Percentiles rank a stretch among this genome's conserved stretches.
These are phyloP conservation scores for Nothobranchius furzeri DNA, from an alignment of 2,113 vertebrate genomes.

Conservation along the genomic window DNA sequence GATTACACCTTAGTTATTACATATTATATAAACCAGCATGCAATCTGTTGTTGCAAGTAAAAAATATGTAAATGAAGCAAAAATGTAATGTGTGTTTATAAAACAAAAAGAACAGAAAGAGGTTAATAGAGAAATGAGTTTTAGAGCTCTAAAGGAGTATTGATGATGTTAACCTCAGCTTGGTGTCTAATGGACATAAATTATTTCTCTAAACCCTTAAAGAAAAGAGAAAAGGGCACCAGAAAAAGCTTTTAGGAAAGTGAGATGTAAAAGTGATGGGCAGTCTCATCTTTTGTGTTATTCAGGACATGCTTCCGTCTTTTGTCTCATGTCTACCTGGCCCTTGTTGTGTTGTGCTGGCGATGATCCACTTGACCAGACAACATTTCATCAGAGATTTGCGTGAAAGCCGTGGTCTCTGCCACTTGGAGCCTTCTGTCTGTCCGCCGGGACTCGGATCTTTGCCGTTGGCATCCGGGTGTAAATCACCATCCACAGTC, in stretches of 20 bases:
- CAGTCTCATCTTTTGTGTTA: neutral
- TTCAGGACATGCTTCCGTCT: neutral
- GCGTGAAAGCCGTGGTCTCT: constrained; percentile 79
- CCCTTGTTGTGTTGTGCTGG: constrained; percentile 81
- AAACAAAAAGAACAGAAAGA: neutral
- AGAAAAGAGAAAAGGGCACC: neutral
- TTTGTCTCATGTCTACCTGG: constrained; percentile 73
- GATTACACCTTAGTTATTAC: neutral
- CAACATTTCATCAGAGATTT: constrained; percentile 89
- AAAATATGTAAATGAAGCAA: neutral
- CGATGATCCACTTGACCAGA: constrained; percentile 89
- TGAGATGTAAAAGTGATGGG: constrained; percentile 8
- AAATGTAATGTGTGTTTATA: neutral
- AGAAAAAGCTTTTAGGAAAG: neutral
- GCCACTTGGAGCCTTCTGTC: constrained; percentile 83
- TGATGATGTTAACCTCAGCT: too few species aligned
- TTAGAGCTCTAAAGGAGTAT: too few species aligned
- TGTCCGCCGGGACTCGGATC: constrained; percentile 65
- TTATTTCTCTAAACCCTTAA: neutral
- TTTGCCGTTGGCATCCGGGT: constrained; percentile 77
- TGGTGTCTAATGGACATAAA: too few species aligned
- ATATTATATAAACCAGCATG: neutral
- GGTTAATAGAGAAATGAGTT: too few species aligned
- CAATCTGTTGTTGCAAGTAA: neutral
- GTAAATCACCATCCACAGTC: constrained; percentile 78